Evolutionary conservation across 1,140 invertebrate genomes (phyloP), one percentile per base, ranked within the genome.

Genomic region (Psix sp.): DNA sequence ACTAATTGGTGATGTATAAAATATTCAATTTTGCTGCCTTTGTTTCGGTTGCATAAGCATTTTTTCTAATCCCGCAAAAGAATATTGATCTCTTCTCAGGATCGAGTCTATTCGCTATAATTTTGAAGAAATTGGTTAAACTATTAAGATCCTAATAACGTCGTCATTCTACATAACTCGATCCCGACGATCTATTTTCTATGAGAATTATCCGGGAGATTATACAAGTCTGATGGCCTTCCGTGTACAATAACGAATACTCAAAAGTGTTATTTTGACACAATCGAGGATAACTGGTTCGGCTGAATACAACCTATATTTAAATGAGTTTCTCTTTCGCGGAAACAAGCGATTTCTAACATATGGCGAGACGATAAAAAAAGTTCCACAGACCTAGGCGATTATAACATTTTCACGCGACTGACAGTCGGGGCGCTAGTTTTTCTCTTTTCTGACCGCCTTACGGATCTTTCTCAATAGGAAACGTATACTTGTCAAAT

Each of bases 351-450:
- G 40, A 70, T 70, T 57, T 35, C 48, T 29, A 60, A 60, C 65
- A 70, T 60, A 70, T 70, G 65, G 65, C 56, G 38, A 35, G 56
- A 46, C 54, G 54, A 59, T 51, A 56, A 48, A 68, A 59, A 57
- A 67, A 57, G 45, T 51, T 66, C 43, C 16, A 42, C 20, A 49
- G 51, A 40, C 49, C 9, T 10, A 42, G 17, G 16, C 62, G 51
- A 59, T 67, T 67, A 57, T 52, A 52, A 59, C 54, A 68, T 68
- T 68, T 68, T 68, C 65, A 68, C 65, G 65, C 65, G 52, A 60
- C 56, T 60, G 66, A 54, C 54, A 60, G 48, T 39, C 54, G 31
- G 24, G n/a, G 14, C n/a, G 3, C 24, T 49, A 26, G 46, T 66
- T 40, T 52, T 56, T 48, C 31, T 46, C 35, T 42, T 57, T 42